Base-by-base conservation (phyloP, 2,797 vertebrate genomes). In the Danionella dracula region DNA sequence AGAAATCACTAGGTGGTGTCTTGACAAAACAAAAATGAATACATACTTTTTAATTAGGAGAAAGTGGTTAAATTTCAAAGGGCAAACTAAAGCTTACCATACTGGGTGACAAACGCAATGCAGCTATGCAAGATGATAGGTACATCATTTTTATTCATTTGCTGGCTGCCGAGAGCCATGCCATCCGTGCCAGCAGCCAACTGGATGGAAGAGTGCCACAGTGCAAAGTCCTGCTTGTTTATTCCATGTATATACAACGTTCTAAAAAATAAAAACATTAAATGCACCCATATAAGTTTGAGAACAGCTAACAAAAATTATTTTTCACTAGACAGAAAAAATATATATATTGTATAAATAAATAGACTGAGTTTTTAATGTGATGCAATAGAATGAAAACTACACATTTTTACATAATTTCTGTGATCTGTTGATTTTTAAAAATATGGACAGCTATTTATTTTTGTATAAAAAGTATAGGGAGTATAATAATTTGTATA, bases 61-160 rank as follows among this genome's bases (percentile, higher is more conserved):
- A n/a, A 56, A 13, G 35, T 46, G 42, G 71, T 64, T 62, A 4
- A 2, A 8, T 32, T 2, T 19, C 7, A 35, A 16, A 45, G 19
- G 10, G 45, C 17, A 44, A 45, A 54, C 54, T 54, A 20, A 1
- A 4, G n/a, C 34, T 89, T 85, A 97, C 96, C 96, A 69, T 97
- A 96, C 84, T 98, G 95, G 10, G 94, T 99, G 87, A 98, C 93
- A 83, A 97, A 99, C 42, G 95, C 92, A 72, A 98, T 90, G 83
- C 96, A 98, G 87, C 96, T 97, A 86, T 94, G 93, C 62, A 99
- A 85, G n/a, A 93, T 89, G 79, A 98, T 96, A 29, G 96, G 96
- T 70, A 97, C 85, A 41, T 93, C 92, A 4, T 96, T 95, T 89
- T 91, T 97, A 76, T 91, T 94, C 85, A 99, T 92, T 88, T 99